Base-by-base conservation (phyloP, 2,888 invertebrate species). In the Sussaba pulchella region DNA sequence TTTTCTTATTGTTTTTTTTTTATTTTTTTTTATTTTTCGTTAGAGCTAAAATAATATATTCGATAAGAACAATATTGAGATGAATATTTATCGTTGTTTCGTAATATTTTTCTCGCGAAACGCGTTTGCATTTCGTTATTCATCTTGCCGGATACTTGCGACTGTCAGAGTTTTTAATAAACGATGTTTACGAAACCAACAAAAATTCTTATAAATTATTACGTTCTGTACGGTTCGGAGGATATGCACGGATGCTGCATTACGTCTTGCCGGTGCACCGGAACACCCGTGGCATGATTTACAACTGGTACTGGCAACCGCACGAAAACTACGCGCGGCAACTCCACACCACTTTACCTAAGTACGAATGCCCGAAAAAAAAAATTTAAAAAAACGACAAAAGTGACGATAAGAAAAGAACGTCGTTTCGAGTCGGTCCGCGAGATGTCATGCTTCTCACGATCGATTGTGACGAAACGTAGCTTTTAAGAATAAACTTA, bases 131-230 rank as follows among this genome's bases (percentile, higher is more conserved):
- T 70, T 36, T 54, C 63, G 36, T 45, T 26, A 6, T 71, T 39
- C 52, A 36, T 31, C 52, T 66, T 41, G 41, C 14, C 45, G 14
- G 31, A 17, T 6, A 14, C 14, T 14, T 8, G 31, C 31, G 36
- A 52, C 52, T 41, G 41, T 4, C 59, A 66, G 50, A 24, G 67
- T 79, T 54, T 21, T 64, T 74, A 70, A 74, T 64, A 79, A 79
- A 79, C 79, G 79, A 79, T 80, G 79, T 80, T 75, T 80, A 80
- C 79, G 79, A 64, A 74, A 70, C 59, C 67, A 59, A 59, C 75
- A 67, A 71, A 75, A 75, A 80, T 9, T 76, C 61, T 72, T 75
- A 57, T 80, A 80, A 80, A 75, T 80, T 75, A 80, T 80, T 75
- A 26, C 67, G 31, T 50, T 54, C 24, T 52, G 71, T 45, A 74